Evolutionary conservation across 1,140 invertebrate species (phyloP).

Genomic region (Arion vulgaris): DNA sequence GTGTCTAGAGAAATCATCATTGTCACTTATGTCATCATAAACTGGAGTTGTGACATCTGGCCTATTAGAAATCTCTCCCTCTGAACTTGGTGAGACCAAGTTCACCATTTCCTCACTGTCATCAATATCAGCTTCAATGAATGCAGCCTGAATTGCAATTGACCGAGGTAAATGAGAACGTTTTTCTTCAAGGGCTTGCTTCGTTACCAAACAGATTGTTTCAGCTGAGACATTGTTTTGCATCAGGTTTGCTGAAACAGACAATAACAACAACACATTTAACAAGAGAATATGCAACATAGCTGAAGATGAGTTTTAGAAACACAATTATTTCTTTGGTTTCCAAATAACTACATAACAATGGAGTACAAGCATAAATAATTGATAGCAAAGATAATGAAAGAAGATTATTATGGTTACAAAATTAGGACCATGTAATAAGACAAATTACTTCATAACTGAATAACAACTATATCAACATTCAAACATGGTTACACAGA

Average conservation of each 20-base stretch:
- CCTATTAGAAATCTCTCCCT: neutral
- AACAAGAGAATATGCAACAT: too few relatives aligned
- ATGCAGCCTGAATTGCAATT: neutral
- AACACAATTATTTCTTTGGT: too few relatives aligned
- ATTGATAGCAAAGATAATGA: too few relatives aligned
- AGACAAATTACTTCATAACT: too few relatives aligned
- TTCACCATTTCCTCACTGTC: neutral
- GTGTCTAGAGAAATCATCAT: neutral
- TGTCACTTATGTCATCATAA: conserved; percentile 25
- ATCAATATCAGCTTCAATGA: neutral
- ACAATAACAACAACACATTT: neutral
- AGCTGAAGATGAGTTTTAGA: too few relatives aligned
- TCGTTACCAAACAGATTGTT: neutral
- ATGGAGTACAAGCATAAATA: too few relatives aligned
- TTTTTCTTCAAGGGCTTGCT: neutral
- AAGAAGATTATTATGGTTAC: too few relatives aligned
- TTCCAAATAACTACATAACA: too few relatives aligned
- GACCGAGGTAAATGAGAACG: neutral
- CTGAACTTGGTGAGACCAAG: conserved; percentile 24
- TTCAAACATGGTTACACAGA: too few relatives aligned
- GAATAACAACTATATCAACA: too few relatives aligned
- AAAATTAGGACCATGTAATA: too few relatives aligned
- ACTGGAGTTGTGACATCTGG: conserved; percentile 2
- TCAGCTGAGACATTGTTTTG: conserved; percentile 2
- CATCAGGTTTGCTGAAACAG: conserved; percentile 14